phyloP scores from a whole-genome alignment of 1,140 invertebrate species.

The Drosophila bocqueti region DNA sequence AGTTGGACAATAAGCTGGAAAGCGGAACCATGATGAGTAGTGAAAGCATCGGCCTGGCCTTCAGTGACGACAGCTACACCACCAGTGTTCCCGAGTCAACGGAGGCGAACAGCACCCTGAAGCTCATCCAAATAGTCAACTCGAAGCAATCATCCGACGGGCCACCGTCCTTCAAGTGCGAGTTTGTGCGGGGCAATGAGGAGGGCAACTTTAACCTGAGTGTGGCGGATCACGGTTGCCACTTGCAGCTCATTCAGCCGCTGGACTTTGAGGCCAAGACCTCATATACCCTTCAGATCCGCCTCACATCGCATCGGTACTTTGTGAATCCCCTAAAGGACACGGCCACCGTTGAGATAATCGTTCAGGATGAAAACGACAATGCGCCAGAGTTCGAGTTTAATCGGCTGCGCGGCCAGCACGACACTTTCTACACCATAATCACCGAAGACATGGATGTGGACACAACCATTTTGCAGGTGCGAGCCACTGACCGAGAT shows the following conservation, averaged over 20 bases:
- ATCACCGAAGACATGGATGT: conserved; percentile 90
- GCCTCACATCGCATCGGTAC: conserved; percentile 91
- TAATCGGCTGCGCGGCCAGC: conserved; percentile 85
- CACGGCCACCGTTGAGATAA: conserved; percentile 91
- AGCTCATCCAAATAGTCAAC: conserved; percentile 84
- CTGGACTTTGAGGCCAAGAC: conserved; percentile 91
- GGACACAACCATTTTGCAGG: conserved; percentile 90
- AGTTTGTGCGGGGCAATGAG: conserved; percentile 90
- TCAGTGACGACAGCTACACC: conserved; percentile 93
- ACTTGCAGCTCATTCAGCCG: conserved; percentile 88
- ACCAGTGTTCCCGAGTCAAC: conserved; percentile 91
- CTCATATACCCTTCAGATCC: conserved; percentile 91
- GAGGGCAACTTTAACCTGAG: conserved; percentile 90
- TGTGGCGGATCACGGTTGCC: conserved; percentile 92
- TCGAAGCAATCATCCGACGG: conserved; percentile 65
- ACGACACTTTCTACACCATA: conserved; percentile 89
- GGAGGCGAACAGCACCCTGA: conserved; percentile 73
- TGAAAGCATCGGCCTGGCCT: conserved; percentile 91
- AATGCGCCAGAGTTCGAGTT: conserved; percentile 93
- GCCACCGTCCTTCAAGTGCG: conserved; percentile 86
- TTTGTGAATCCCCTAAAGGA: conserved; percentile 91
- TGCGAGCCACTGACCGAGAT: conserved; percentile 92
- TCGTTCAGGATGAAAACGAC: conserved; percentile 94
- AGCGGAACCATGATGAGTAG: conserved; percentile 81
- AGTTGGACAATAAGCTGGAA: conserved; percentile 50